A percentile compares a stretch with the other conserved stretches of the same genome.
phyloP scores from a whole-genome alignment of 2,113 vertebrate species.

The Rhinoderma darwinii region DNA sequence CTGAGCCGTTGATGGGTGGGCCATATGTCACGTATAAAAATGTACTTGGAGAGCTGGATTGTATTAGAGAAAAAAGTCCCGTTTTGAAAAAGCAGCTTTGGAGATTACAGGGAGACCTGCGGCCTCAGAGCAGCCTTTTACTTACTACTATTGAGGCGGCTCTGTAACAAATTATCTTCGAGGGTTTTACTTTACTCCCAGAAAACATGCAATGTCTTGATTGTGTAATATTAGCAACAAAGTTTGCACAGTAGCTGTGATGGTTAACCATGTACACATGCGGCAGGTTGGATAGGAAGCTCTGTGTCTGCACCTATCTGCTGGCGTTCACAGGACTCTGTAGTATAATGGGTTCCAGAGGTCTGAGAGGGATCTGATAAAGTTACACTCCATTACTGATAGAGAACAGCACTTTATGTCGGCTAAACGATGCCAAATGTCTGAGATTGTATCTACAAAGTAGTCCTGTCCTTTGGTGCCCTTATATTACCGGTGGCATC shows the following conservation, averaged over 20 bases:
- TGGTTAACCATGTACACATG: neutral
- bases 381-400: slow-evolving; percentile 32
- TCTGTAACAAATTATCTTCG: slow-evolving; percentile 2
- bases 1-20: neutral
- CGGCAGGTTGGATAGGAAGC: slow-evolving; percentile 14
- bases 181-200: neutral
- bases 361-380: slow-evolving; percentile 40
- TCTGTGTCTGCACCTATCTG: slow-evolving; percentile 5
- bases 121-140: neutral
- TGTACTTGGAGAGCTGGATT: neutral
- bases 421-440: slow-evolving; percentile 48
- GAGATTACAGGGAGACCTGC: neutral
- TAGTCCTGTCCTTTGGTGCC: slow-evolving; percentile 18
- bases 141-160: neutral
- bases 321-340: neutral
- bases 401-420: neutral
- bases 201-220: neutral
- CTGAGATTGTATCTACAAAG: slow-evolving; percentile 41
- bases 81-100: neutral
- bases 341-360: slow-evolving; percentile 26
- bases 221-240: slow-evolving; percentile 25
- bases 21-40: slow-evolving; percentile 11
- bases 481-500: slow-evolving; percentile 15
- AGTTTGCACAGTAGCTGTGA: slow-evolving; percentile 1
- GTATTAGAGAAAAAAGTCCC: neutral